Evolutionary conservation across 64 coral and sea anemone genomes (phyloP), one percentile per base, ranked within the genome.

Genomic region (Stylophora pistillata): DNA sequence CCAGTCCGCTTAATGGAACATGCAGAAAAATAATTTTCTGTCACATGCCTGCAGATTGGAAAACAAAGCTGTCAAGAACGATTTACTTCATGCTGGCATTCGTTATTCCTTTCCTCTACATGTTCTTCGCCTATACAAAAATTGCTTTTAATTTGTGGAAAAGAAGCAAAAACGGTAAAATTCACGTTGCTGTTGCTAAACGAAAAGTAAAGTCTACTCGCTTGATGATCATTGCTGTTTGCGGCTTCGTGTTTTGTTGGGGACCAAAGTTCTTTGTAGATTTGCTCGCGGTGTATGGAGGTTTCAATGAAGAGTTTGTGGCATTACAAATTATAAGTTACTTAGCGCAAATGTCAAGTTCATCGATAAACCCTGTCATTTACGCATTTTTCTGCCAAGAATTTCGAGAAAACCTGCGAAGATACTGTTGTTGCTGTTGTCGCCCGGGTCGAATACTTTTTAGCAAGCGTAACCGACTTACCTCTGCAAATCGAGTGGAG

Each of bases 171-270:
- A 68, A 25, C 25, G 60, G 60, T 34, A n/a, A 1, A 60, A 82
- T 82, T 66, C 79, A 82, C 59, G 10, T 30, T n/a, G 79, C 79
- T 12, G 79, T 82, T 21, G 79, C 79, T 13, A 82, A 82, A 20
- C 13, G 21, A 15, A 82, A 82, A 82, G 79, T 60, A 11, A 82
- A n/a, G 65, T 63, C 79, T 13, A 64, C 62, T 63, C 79, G 79
- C 3, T 82, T 82, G 31, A 82, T 68, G 79, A 21, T 53, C 28
- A 60, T 82, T 13, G 79, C 79, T 5, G 60, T 82, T 59, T 31
- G 23, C 23, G 59, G 62, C 2, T 64, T 82, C 65, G 60, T 21
- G 0, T 5, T 82, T 13, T 62, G 79, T 21, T 82, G 79, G 79
- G 79, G 60, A 29, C 20, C 27, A 9, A 82, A n/a, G 1, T 41